A percentile compares a stretch with the other conserved stretches of the same genome.
These are phyloP conservation scores for Chironomus riparius DNA, from an alignment of 2,888 invertebrate species.

Conservation along the genomic window DNA sequence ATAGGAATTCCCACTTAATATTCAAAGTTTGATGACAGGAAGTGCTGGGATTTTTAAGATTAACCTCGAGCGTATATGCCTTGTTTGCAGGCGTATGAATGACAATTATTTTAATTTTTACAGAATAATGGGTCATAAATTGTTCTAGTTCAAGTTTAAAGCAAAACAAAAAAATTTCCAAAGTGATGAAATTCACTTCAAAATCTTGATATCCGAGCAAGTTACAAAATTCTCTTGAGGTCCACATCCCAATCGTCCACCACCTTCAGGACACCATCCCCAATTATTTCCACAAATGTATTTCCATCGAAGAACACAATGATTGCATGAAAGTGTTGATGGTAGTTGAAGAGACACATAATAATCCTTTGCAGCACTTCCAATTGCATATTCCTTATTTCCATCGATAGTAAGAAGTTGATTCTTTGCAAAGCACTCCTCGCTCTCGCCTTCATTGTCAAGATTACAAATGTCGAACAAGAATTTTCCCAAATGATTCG, in stretches of 20 bases:
- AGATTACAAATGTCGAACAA: constrained; percentile 46
- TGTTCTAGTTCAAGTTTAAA: too few relatives aligned
- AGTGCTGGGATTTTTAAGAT: too few relatives aligned
- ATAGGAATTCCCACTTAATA: too few relatives aligned
- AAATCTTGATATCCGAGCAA: constrained; percentile 44
- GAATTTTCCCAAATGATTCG: constrained; percentile 46
- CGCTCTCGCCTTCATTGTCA: constrained; percentile 42
- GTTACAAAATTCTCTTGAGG: constrained; percentile 46
- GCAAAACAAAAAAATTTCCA: too few relatives aligned
- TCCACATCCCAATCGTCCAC: constrained; percentile 43
- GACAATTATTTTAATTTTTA: too few relatives aligned
- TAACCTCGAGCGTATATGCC: too few relatives aligned
- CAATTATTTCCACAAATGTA: constrained; percentile 47
- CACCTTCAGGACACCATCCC: constrained; percentile 43
- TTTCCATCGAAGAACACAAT: constrained; percentile 50
- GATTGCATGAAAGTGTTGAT: constrained; percentile 42
- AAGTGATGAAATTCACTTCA: neutral
- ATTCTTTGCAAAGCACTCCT: constrained; percentile 45
- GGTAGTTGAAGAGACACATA: constrained; percentile 41
- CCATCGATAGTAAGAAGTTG: constrained; percentile 38
- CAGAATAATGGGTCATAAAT: too few relatives aligned
- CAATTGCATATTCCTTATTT: constrained; percentile 31
- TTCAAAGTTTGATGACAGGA: too few relatives aligned
- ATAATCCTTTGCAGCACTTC: constrained; percentile 32
- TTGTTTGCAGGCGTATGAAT: too few relatives aligned